Evolutionary conservation across 2,888 invertebrate genomes (phyloP), one percentile per base, ranked within the genome.

Genomic region (Anthrax anthrax): DNA sequence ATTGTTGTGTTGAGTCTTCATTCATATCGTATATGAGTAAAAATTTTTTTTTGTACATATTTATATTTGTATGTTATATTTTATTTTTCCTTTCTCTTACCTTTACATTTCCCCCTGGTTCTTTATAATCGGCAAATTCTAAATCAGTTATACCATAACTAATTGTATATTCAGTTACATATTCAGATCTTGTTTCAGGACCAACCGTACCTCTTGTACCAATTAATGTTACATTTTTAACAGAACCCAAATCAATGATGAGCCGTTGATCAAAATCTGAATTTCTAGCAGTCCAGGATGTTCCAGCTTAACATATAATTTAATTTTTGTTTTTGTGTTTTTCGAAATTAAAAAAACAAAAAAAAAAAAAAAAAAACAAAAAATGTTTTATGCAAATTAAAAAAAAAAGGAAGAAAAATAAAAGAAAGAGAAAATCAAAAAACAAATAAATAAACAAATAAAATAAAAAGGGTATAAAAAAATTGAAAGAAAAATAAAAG

Each of bases 201-300:
- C 29, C 16, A 3, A 87, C 82, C 47, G 94, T 79, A 55, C 96
- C 96, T 67, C 90, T 90, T 23, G 91, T 87, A 54, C 84, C 83
- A 49, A 95, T 83, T 53, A 83, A 75, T 36, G 92, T 91, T 56
- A 97, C 77, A 69, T 92, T 91, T 77, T 81, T 87, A 55, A 86
- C 78, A 58, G 77, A 73, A 50, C 88, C 87, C 69, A 97, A 74
- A 72, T 97, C 92, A 63, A 97, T 77, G 54, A 85, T 81, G 58
- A 96, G 76, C 70, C 84, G 84, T 71, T 97, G 96, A 65, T 82
- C 84, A 70, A 90, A 90, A 74, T 96, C 94, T 63, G 84, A 88
- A 69, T 78, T 82, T 61, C 80, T 79, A 46, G 94, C 87, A 54
- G 89, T 87, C 94, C 94, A 94, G 62, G 90, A 89, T 74, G 84